A percentile compares a stretch with the other conserved stretches of the same genome.
Conservation (phyloP, 2,888 invertebrate genomes). For the Drosophila nr. perissopoda region DNA sequence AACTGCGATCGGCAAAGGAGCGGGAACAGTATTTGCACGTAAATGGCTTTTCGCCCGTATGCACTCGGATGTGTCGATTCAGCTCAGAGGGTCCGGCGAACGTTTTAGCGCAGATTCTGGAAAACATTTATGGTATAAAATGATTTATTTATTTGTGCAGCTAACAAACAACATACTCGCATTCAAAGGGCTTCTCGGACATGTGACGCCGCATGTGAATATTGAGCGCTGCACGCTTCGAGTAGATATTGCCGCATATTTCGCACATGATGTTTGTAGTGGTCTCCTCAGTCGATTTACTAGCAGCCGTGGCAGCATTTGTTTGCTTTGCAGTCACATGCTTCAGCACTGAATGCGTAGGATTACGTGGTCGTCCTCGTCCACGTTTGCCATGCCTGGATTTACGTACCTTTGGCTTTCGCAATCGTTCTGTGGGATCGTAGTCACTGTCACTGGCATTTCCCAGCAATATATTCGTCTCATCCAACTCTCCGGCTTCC, state of each 20-base stretch:
- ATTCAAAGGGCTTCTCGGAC: constrained; percentile 83
- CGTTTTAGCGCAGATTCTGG: constrained; percentile 81
- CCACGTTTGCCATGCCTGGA: constrained; percentile 60
- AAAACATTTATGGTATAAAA: not conserved
- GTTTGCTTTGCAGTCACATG: constrained; percentile 15
- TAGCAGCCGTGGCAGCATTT: not conserved
- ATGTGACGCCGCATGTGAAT: constrained; percentile 85
- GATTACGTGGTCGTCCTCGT: constrained; percentile 62
- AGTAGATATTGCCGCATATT: constrained; percentile 84
- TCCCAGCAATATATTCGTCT: constrained; percentile 49
- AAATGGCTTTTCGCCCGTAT: constrained; percentile 84
- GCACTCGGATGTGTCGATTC: constrained; percentile 84
- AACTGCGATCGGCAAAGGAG: constrained; percentile 84
- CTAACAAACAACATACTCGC: constrained; percentile 76
- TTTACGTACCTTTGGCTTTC: constrained; percentile 66
- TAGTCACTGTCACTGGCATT: constrained; percentile 72
- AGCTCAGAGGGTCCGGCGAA: constrained; percentile 84
- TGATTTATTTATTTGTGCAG: not conserved
- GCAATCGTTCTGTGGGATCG: constrained; percentile 60
- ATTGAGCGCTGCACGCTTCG: constrained; percentile 82
- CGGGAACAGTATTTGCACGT: constrained; percentile 84
- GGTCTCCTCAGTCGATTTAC: constrained; percentile 57
- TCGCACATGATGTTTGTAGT: constrained; percentile 82
- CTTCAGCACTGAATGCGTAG: constrained; percentile 23
- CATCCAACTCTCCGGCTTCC: constrained; percentile 41